phyloP scores from a whole-genome alignment of 2,888 invertebrate genomes.

The Lumbricus terrestris region DNA sequence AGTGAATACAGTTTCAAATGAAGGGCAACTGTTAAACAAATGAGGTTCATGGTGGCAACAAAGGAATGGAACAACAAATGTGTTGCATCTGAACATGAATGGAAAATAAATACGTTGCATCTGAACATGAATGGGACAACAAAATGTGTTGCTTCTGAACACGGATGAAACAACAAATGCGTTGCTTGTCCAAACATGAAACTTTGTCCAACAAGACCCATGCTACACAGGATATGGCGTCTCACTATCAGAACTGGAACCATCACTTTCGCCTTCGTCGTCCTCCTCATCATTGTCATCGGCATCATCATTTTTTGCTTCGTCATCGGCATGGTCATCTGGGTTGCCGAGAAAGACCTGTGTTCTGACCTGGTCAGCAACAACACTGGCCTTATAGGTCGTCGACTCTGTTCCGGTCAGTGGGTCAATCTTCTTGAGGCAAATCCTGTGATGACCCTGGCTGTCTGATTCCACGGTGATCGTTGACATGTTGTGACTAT shows the following conservation, averaged over 20 bases:
- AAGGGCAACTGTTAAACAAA: neutral
- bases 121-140: too few species aligned
- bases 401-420: neutral
- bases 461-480: constrained; percentile 11
- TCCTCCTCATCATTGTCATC: neutral
- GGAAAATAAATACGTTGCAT: too few species aligned
- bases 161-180: too few species aligned
- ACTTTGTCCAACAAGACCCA: neutral
- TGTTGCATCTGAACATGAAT: too few species aligned
- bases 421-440: neutral
- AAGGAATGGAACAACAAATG: too few species aligned
- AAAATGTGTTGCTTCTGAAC: too few species aligned
- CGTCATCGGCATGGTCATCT: neutral
- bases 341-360: neutral
- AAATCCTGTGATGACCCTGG: constrained; percentile 11
- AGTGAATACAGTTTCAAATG: neutral
- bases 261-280: neutral
- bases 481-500: neutral
- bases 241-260: neutral
- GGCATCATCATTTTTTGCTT: neutral
- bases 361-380: neutral
- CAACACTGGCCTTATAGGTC: constrained; percentile 6
- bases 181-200: neutral
- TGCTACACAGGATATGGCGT: neutral
- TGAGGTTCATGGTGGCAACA: too few species aligned